Evolutionary conservation across 2,797 vertebrate genomes (phyloP).

Genomic region (Malacoraja senta): DNA sequence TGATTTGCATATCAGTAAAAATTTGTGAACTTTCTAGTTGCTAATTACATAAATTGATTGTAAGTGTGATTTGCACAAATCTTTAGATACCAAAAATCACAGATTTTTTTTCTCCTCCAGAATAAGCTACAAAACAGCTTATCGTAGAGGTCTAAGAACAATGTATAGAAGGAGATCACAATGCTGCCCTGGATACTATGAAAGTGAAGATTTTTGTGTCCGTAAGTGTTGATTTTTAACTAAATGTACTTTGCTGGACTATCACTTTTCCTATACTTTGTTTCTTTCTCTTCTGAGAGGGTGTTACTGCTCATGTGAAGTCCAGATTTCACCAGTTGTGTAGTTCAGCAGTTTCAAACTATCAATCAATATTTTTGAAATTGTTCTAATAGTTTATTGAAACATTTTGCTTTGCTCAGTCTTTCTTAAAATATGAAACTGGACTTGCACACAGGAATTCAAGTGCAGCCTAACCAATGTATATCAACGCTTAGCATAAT

Average conservation of each 20-base stretch:
- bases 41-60: not conserved
- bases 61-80: not conserved
- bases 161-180: constrained; percentile 93
- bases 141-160: constrained; percentile 84
- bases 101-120: no score
- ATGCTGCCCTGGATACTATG: constrained; percentile 94
- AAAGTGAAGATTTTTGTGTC: constrained; percentile 87
- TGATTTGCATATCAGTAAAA: not conserved
- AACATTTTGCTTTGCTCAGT: not conserved
- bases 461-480: no score
- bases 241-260: not conserved
- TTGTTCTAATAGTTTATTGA: not conserved
- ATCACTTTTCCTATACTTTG: not conserved
- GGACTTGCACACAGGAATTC: not conserved
- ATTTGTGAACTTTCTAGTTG: not conserved
- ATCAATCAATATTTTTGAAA: not conserved
- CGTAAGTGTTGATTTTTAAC: constrained; percentile 64
- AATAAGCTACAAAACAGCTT: constrained; percentile 96
- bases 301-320: not conserved
- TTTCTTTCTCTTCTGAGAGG: not conserved
- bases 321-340: not conserved
- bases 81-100: not conserved
- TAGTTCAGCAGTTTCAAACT: not conserved
- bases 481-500: not conserved
- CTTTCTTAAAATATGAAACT: not conserved